Conservation (phyloP, 2,113 vertebrate species). For the Urocynchramus pylzowi region DNA sequence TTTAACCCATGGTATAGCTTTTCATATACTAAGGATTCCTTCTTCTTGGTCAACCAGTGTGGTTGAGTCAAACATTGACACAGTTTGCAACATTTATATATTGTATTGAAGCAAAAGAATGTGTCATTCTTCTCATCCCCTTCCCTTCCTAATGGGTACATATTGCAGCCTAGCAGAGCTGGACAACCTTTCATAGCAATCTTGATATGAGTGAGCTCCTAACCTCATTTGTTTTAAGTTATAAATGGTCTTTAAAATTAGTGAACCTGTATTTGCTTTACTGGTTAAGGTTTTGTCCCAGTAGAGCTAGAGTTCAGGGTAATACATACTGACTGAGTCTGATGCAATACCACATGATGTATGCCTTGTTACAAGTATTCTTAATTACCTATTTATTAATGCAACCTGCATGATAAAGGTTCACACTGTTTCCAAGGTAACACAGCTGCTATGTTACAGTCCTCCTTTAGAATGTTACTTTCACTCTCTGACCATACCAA, state of each 20-base stretch:
- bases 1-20: background rate
- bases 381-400: conserved; percentile 24
- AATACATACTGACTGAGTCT: background rate
- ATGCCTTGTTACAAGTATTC: background rate
- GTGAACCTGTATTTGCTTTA: background rate
- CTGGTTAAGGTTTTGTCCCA: background rate
- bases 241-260: background rate
- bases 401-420: background rate
- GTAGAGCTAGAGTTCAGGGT: background rate
- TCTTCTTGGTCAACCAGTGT: background rate
- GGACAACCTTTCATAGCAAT: background rate
- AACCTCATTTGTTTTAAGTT: background rate
- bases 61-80: background rate
- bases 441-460: background rate
- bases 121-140: background rate
- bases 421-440: conserved; percentile 5
- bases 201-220: background rate
- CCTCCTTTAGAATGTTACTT: background rate
- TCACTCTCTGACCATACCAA: background rate
- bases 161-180: background rate
- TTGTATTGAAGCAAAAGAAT: background rate
- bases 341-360: background rate
- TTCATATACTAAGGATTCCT: background rate
- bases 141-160: background rate
- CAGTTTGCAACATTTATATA: background rate